These are phyloP conservation scores for Atta colombica DNA, from an alignment of 1,140 invertebrate genomes.

Conservation along the genomic window DNA sequence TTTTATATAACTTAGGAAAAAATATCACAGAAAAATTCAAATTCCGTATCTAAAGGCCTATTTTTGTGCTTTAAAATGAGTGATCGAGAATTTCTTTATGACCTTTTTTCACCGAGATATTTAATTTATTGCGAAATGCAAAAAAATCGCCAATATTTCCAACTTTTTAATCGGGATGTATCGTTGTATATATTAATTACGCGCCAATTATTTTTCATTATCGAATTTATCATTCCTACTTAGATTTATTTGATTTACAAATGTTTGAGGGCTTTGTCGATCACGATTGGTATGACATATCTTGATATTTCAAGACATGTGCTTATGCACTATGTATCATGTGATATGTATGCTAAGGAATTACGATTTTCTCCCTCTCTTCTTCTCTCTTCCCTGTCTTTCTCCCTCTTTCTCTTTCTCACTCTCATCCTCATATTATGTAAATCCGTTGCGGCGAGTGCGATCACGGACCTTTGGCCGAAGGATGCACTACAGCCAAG, in stretches of 20 bases:
- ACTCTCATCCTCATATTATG: constrained; percentile 65
- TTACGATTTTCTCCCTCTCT: constrained; percentile 49
- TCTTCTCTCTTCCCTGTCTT: not conserved
- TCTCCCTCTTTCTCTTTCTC: not conserved
- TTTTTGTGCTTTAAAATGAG: too few relatives aligned
- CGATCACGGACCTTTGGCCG: constrained; percentile 47
- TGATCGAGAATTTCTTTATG: too few relatives aligned
- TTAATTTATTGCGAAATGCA: too few relatives aligned
- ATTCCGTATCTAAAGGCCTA: too few relatives aligned
- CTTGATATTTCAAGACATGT: constrained; percentile 53
- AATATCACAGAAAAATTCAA: too few relatives aligned
- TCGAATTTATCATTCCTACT: constrained; percentile 18
- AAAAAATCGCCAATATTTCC: too few relatives aligned
- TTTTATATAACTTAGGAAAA: too few relatives aligned
- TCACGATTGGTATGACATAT: constrained; percentile 6
- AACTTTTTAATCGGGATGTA: not conserved
- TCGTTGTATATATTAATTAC: not conserved
- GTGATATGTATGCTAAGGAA: constrained; percentile 47
- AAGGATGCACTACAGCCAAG: constrained; percentile 65
- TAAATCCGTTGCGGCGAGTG: constrained; percentile 66
- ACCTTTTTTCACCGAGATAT: too few relatives aligned
- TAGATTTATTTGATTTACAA: not conserved
- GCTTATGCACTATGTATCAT: constrained; percentile 28
- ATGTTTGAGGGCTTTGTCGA: constrained; percentile 19
- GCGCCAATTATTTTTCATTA: not conserved